Percentiles rank a stretch among this genome's conserved stretches.
Evolutionary conservation across 2,888 invertebrate species (phyloP).

Genomic region (Drymonia ruficornis): DNA sequence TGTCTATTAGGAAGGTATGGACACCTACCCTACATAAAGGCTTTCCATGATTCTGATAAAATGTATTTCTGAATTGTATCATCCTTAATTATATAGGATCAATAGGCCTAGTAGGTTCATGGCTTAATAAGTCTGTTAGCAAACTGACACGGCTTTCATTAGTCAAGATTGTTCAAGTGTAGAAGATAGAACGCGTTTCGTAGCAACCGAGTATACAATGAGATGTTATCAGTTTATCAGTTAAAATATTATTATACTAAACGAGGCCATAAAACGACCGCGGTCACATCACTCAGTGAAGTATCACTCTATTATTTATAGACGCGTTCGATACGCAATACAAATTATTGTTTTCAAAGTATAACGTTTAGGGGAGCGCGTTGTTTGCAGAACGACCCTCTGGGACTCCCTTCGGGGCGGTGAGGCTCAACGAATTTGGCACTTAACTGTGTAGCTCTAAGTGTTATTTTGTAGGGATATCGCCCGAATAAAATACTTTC

Average conservation of each 20-base stretch:
- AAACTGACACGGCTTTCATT: no score
- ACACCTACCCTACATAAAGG: not conserved
- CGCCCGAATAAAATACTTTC: slow-evolving; percentile 62
- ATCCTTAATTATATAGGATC: no score
- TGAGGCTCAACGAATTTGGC: slow-evolving; percentile 54
- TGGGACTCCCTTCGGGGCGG: slow-evolving; percentile 52
- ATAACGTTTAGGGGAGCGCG: slow-evolving; percentile 83
- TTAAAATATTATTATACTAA: slow-evolving; percentile 38
- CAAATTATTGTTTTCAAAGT: slow-evolving; percentile 86
- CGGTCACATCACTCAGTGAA: slow-evolving; percentile 64
- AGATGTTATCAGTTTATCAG: no score
- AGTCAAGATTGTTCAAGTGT: no score
- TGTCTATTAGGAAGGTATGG: not conserved
- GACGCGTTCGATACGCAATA: slow-evolving; percentile 85
- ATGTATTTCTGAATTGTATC: no score
- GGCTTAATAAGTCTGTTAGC: no score
- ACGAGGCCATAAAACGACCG: slow-evolving; percentile 52
- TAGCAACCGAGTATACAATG: no score
- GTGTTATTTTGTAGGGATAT: slow-evolving; percentile 55
- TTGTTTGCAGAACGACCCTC: slow-evolving; percentile 82
- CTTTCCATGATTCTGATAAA: not conserved
- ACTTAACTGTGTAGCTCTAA: slow-evolving; percentile 58
- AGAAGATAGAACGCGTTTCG: no score
- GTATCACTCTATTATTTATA: slow-evolving; percentile 85
- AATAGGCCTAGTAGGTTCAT: no score